Base-by-base conservation (phyloP, 2,888 invertebrate genomes). In the Himalopsyche kuldschensis region DNA sequence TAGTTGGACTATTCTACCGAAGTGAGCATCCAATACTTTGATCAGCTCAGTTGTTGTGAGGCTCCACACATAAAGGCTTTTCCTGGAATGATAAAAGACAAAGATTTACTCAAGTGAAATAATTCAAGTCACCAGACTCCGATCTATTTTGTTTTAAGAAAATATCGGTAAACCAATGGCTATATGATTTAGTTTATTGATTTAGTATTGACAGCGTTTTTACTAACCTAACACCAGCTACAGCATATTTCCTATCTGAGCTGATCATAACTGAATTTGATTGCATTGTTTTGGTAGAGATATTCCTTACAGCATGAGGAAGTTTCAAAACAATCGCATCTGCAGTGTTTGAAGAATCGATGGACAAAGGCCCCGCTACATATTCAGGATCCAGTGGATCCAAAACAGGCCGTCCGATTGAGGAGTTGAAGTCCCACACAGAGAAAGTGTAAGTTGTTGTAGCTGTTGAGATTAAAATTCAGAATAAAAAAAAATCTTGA, bases 11-110 rank as follows among this genome's bases (percentile, higher is more conserved):
- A 99, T 99, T 84, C 99, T 92, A 0, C 98, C 99, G 87, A 99
- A 99, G 90, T 99, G 99, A 0, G 99, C 99, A 88, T 99, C 99
- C 27, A 99, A 90, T 3, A 97, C 94, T 90, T 99, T 99, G 35
- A 98, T 94, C 85, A 99, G 91, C 86, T 96, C 95, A 1, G 94
- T 94, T 1, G 94, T 95, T 87, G 95, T 93, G 63, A 98, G 92
- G 88, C 95, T 95, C 98, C 99, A 99, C 0, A 99, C 97, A 89
- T 98, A 99, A 0, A 99, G 92, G 89, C 95, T 98, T 90, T 98
- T 98, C 87, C 97, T 95, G 88, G 0, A 88, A 88, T 80, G 75
- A 87, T 0, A 32, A 46, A 11, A 11, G 35, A 41, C 15, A 80
- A 69, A 24, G 32, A 31, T 30, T 3, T 3, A 69, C 2, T 69